Base-by-base conservation (phyloP, 2,888 invertebrate species). In the Acleris holmiana region DNA sequence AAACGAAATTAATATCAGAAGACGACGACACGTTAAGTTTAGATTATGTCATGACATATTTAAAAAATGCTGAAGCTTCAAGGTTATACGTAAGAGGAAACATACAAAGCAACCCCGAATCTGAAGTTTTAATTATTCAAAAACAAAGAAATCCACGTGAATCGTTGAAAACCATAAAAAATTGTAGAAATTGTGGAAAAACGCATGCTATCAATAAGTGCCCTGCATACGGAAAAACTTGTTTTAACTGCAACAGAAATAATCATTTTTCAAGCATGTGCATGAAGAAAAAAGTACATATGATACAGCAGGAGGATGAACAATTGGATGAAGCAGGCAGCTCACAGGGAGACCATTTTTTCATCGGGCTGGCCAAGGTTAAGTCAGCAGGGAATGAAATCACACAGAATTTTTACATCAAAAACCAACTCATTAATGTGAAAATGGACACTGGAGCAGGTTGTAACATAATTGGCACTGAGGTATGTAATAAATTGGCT, bases 341-440 rank as follows among this genome's bases (percentile, higher is more conserved):
- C n/a, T 46, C 46, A 46, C 46, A 17, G 46, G 46, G 46, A 46
- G 46, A 46, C 46, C 46, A 46, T 46, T 46, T 46, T 18, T 46
- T 46, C 46, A 46, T 46, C n/a, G 46, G 46, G 18, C 18, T 46
- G 17, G 46, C 46, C 17, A 46, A 46, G 17, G 46, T 46, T 46
- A 46, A 46, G 46, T 18, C 17, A 8, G 17, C 18, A 18, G 17
- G 46, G 23, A 23, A 46, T 8, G 17, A 46, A 46, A 46, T 46
- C 18, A 46, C 46, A 23, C 23, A 23, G 23, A 23, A 23, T 23
- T 23, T 23, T 23, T 23, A 23, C 23, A 23, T 23, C 5, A 23
- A 23, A 23, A 23, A 23, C 17, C 46, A 46, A 29, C 23, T 10
- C 6, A 29, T 29, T 29, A 8, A 29, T 29, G 10, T 29, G 29